Evolutionary conservation across 1,140 invertebrate genomes (phyloP).

Genomic region (Drosophila ficusphila): DNA sequence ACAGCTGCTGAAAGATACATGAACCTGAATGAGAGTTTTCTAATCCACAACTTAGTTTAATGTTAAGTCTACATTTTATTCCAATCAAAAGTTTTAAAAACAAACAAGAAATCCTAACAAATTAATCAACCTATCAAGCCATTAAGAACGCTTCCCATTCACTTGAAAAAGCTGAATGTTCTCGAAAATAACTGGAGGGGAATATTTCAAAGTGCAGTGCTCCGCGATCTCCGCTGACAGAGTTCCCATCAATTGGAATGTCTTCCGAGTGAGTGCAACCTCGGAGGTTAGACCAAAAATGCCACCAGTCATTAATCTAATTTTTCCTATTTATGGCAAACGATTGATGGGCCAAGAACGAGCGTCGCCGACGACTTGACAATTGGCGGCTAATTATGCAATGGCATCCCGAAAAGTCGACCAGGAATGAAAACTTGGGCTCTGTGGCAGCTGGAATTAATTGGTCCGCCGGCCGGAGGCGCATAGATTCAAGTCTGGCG

Average conservation of each 20-base stretch:
- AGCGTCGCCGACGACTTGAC: slow-evolving; percentile 55
- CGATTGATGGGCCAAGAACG: slow-evolving; percentile 43
- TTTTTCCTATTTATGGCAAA: slow-evolving; percentile 64
- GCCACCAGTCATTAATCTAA: slow-evolving; percentile 66
- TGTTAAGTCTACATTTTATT: no score
- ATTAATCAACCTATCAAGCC: slow-evolving; percentile 9
- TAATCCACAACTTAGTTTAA: no score
- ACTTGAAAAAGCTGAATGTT: slow-evolving; percentile 26
- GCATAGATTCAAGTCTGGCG: slow-evolving; percentile 26
- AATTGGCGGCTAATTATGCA: slow-evolving; percentile 77
- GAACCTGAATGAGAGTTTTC: no score
- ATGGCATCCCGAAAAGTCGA: slow-evolving; percentile 29
- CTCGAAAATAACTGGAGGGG: slow-evolving; percentile 4
- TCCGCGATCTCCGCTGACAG: slow-evolving; percentile 3
- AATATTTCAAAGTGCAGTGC: slow-evolving; percentile 37
- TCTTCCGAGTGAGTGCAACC: slow-evolving; percentile 28
- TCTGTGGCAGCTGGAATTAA: slow-evolving; percentile 54
- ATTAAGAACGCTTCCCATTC: neutral
- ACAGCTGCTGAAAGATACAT: neutral
- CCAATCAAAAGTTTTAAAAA: neutral
- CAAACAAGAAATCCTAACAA: neutral
- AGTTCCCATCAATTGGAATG: slow-evolving; percentile 64
- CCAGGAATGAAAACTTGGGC: slow-evolving; percentile 27
- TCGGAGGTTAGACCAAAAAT: slow-evolving; percentile 53
- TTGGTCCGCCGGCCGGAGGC: slow-evolving; percentile 33